Base-by-base conservation (phyloP, 2,888 invertebrate genomes). In the Melieria crassipennis region DNA sequence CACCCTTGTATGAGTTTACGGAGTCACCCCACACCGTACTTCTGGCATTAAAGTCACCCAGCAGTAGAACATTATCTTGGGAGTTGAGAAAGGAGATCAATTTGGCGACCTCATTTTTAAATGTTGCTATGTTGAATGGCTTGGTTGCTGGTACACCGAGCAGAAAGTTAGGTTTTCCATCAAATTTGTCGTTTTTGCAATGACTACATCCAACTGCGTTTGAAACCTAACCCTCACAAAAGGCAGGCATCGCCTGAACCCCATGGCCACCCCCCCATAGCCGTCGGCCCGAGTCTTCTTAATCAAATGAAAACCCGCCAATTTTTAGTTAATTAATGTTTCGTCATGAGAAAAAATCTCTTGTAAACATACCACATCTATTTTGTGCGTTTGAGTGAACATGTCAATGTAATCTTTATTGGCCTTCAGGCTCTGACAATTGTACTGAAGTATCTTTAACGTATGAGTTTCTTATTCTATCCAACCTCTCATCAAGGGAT, bases 281-380 rank as follows among this genome's bases (percentile, higher is more conserved):
- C 56, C 56, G 16, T 4, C 56, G 1, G 10, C 1, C 16, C 58
- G 30, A 42, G 58, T 58, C 2, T 58, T 58, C 43, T 42, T 58
- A 42, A 58, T 58, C 16, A 58, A 3, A 7, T 48, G 47, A 48
- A 63, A 63, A 63, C 50, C 42, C 4, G 9, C 42, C 13, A 63
- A 9, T 30, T 63, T 63, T 5, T 63, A 48, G 4, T 7, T 42
- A 4, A 16, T 9, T 11, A 4, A 5, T 1, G 9, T 42, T 47
- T 63, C 48, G 10, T 30, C 62, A 30, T 30, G 62, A 11, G 62
- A 63, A 42, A 48, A 63, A 13, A 63, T 47, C 48, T 63, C 62
- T 16, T 63, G 62, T 11, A 48, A 10, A 7, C 3, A 16, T 30
- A 63, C 48, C 6, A 63, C 42, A 48, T 63, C 62, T 4, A 63